These are phyloP conservation scores for Chironomus riparius DNA, from an alignment of 2,888 invertebrate species.

Conservation along the genomic window DNA sequence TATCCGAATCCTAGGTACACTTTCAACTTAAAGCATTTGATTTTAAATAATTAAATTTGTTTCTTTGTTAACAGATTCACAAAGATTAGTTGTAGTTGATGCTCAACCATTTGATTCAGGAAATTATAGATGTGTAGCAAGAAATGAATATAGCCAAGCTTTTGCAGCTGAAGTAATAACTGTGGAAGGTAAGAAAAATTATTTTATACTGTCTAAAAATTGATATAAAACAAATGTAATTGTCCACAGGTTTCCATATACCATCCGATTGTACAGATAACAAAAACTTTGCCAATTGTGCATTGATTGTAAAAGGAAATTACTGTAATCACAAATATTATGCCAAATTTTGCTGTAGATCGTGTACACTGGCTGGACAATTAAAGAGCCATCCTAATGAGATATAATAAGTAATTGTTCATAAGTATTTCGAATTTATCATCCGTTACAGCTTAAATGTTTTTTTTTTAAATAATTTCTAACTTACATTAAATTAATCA, in stretches of 20 bases:
- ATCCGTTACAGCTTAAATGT: neutral
- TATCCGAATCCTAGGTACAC: slow-evolving; percentile 58
- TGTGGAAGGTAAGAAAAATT: slow-evolving; percentile 56
- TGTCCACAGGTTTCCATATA: slow-evolving; percentile 56
- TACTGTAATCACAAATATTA: slow-evolving; percentile 88
- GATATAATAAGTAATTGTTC: slow-evolving; percentile 7
- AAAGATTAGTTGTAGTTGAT: slow-evolving; percentile 58
- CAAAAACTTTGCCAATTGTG: slow-evolving; percentile 80
- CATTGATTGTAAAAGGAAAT: slow-evolving; percentile 71
- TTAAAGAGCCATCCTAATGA: slow-evolving; percentile 38
- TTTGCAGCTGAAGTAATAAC: slow-evolving; percentile 55
- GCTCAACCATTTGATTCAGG: slow-evolving; percentile 65
- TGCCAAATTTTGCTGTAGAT: slow-evolving; percentile 86
- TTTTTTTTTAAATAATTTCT: neutral
- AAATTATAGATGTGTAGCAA: slow-evolving; percentile 71
- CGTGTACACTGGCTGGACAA: slow-evolving; percentile 81
- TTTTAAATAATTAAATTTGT: neutral
- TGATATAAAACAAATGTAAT: no score
- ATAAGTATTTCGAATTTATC: neutral
- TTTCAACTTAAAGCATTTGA: slow-evolving; percentile 3
- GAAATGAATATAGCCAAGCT: slow-evolving; percentile 60
- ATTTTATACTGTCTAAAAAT: no score
- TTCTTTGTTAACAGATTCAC: slow-evolving; percentile 46
- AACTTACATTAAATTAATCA: neutral
- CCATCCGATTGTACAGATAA: slow-evolving; percentile 79